phyloP scores from a whole-genome alignment of 2,797 vertebrate species.

The Rhinoraja longicauda region DNA sequence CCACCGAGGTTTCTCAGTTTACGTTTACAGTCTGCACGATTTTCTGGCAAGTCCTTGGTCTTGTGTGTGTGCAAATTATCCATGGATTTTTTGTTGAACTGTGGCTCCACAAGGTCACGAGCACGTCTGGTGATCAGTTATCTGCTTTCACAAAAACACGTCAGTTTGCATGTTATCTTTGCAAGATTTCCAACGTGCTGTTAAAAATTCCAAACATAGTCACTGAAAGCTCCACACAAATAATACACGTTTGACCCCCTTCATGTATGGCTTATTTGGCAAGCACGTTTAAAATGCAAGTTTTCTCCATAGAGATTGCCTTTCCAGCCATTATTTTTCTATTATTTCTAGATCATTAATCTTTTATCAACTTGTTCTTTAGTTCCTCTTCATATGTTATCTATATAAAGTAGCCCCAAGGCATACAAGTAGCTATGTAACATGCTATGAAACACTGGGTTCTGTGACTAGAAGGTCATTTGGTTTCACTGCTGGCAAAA shows the following conservation, averaged over 20 bases:
- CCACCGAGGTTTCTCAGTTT: not conserved
- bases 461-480: not conserved
- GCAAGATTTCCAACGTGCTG: not conserved
- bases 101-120: conserved; percentile 28
- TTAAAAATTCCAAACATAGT: conserved; percentile 3
- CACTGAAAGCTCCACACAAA: not conserved
- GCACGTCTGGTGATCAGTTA: not conserved
- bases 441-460: not conserved
- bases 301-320: not conserved
- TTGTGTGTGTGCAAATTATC: not conserved
- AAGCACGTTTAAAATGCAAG: not conserved
- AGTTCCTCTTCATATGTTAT: not conserved
- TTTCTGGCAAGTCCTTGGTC: not conserved
- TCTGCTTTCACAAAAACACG: conserved; percentile 16
- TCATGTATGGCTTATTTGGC: not conserved
- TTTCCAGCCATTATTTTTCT: conserved; percentile 2
- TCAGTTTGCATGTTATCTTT: conserved; percentile 1
- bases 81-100: conserved; percentile 22
- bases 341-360: not conserved
- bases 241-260: conserved; percentile 11
- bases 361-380: not conserved
- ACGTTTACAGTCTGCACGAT: not conserved
- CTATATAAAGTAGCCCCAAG: not conserved
- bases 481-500: not conserved
- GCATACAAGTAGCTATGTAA: not conserved